These are phyloP conservation scores for Heliconius congener DNA, from an alignment of 1,140 invertebrate species.

Conservation along the genomic window DNA sequence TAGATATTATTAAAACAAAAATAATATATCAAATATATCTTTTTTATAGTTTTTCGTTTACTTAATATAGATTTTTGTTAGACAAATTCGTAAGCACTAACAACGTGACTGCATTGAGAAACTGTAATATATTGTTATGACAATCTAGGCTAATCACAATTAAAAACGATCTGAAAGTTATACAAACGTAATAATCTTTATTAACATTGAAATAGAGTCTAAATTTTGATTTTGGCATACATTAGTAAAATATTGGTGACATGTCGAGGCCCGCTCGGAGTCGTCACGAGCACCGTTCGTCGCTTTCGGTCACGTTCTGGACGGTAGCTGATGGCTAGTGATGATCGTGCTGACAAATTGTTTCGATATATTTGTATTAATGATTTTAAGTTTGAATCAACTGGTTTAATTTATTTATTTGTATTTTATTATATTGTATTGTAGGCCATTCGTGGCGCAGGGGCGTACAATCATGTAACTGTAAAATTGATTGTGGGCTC, in stretches of 20 bases:
- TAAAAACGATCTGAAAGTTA: not conserved
- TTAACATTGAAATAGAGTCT: not conserved
- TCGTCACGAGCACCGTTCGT: slow-evolving; percentile 72
- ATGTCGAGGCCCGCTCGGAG: slow-evolving; percentile 60
- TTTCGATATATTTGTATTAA: slow-evolving; percentile 28
- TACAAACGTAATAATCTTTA: not conserved
- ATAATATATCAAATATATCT: no score
- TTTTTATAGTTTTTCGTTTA: no score
- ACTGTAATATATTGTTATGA: not conserved
- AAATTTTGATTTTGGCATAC: slow-evolving; percentile 6
- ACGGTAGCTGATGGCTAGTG: slow-evolving; percentile 62
- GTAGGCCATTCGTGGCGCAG: no score
- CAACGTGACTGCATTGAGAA: not conserved
- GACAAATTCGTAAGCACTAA: not conserved
- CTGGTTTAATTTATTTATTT: not conserved
- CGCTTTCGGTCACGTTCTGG: slow-evolving; percentile 68
- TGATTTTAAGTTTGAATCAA: not conserved
- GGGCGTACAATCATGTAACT: no score
- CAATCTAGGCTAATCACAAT: not conserved
- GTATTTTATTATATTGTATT: not conserved
- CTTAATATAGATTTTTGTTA: no score
- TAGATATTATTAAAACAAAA: no score
- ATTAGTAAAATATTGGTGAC: slow-evolving; percentile 20
- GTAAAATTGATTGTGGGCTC: no score
- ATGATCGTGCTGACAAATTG: slow-evolving; percentile 40